These are phyloP conservation scores for Argentina silus DNA, from an alignment of 2,797 vertebrate genomes.

Conservation along the genomic window DNA sequence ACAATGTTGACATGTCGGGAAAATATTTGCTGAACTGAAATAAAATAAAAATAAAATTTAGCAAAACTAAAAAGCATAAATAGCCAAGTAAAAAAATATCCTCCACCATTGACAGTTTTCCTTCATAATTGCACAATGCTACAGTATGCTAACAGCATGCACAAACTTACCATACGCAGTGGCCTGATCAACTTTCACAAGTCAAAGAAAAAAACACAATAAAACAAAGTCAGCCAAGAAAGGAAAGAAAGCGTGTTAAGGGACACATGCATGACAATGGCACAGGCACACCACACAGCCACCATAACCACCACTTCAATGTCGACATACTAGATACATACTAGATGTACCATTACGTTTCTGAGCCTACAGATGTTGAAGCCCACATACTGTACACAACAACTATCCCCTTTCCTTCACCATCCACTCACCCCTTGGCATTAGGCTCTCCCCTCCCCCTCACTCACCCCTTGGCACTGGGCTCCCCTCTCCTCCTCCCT, in stretches of 20 bases:
- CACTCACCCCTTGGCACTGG: no score
- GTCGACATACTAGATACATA: constrained; percentile 11
- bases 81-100: not conserved
- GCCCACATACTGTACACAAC: not conserved
- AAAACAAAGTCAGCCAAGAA: constrained; percentile 69
- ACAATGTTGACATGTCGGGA: constrained; percentile 12
- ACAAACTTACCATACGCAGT: constrained; percentile 81
- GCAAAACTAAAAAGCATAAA: not conserved
- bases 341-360: not conserved
- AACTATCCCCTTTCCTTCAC: not conserved
- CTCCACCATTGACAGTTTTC: not conserved
- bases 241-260: constrained; percentile 40
- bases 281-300: constrained; percentile 45
- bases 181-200: constrained; percentile 82
- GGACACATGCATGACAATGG: constrained; percentile 59
- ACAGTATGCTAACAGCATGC: constrained; percentile 57
- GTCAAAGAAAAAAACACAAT: constrained; percentile 75
- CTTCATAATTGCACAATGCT: constrained; percentile 34
- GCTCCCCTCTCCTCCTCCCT: not conserved
- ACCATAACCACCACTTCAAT: constrained; percentile 35
- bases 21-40: not conserved
- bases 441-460: not conserved
- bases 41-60: not conserved
- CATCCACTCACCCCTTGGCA: not conserved
- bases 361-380: not conserved